These are phyloP conservation scores for Sula dactylatra DNA, from an alignment of 2,113 vertebrate species.

Conservation along the genomic window DNA sequence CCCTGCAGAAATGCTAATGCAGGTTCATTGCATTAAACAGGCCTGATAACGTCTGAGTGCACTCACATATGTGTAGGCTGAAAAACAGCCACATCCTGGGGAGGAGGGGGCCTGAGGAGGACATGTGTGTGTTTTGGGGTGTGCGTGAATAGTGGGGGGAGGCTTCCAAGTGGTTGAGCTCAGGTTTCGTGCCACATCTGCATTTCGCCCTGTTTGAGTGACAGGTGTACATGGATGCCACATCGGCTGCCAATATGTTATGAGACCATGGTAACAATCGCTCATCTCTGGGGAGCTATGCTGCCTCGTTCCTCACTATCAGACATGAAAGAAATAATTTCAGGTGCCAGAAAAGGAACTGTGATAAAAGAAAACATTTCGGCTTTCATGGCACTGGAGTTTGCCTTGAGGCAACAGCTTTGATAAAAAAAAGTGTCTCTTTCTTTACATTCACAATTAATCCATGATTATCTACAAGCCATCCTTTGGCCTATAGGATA, in stretches of 20 bases:
- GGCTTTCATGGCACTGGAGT: constrained; percentile 74
- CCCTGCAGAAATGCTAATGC: constrained; percentile 72
- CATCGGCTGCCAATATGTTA: constrained; percentile 81
- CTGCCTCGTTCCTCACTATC: constrained; percentile 71
- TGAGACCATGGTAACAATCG: constrained; percentile 81
- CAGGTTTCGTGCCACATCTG: constrained; percentile 52
- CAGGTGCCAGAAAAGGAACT: constrained; percentile 79
- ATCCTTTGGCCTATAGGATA: constrained; percentile 55
- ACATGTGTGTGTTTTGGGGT: not conserved
- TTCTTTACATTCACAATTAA: constrained; percentile 80
- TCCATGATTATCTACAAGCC: constrained; percentile 70
- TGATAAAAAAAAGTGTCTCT: constrained; percentile 81
- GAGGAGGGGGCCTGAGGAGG: not conserved
- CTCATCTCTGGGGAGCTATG: constrained; percentile 80
- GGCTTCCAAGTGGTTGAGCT: not conserved
- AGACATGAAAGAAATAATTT: constrained; percentile 88
- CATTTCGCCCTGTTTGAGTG: constrained; percentile 74
- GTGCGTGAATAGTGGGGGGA: not conserved
- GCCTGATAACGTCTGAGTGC: constrained; percentile 50
- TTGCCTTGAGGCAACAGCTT: constrained; percentile 81
- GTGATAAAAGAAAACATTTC: constrained; percentile 79
- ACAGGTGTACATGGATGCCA: constrained; percentile 82
- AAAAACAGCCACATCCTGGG: constrained; percentile 2
- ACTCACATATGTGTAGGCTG: constrained; percentile 29
- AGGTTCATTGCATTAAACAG: constrained; percentile 45